Percentiles rank a stretch among this genome's conserved stretches.
phyloP scores from a whole-genome alignment of 92 coral and sea anemone genomes.

The Chrysogorgia sp. region DNA sequence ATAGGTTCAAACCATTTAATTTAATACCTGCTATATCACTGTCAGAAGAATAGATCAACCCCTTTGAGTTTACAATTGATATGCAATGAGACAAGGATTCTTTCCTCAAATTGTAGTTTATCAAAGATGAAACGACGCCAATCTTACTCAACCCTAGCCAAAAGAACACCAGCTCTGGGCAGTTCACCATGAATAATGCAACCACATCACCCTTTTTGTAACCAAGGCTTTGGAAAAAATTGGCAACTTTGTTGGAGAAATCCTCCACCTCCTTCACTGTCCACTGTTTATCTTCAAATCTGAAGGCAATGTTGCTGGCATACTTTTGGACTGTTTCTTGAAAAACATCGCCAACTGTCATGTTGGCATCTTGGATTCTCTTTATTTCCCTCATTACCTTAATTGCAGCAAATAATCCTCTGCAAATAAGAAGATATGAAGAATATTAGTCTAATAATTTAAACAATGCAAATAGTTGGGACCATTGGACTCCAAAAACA shows the following conservation, averaged over 20 bases:
- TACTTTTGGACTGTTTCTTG: constrained; percentile 62
- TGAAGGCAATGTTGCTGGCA: constrained; percentile 75
- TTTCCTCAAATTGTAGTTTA: constrained; percentile 76
- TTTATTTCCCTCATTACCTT: constrained; percentile 1
- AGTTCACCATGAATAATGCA: constrained; percentile 74
- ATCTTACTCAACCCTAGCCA: constrained; percentile 95
- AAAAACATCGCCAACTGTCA: constrained; percentile 70
- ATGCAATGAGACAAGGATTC: constrained; percentile 81
- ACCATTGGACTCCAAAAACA: neutral
- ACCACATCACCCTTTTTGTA: constrained; percentile 87
- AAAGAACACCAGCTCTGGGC: constrained; percentile 79
- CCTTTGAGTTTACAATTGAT: constrained; percentile 68
- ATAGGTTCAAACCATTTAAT: no score
- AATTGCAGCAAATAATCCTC: constrained; percentile 23
- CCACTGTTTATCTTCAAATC: constrained; percentile 84
- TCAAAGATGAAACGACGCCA: constrained; percentile 79
- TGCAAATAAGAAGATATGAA: constrained; percentile 26
- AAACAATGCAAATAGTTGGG: neutral
- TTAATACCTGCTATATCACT: constrained; percentile 67
- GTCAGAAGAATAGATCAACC: constrained; percentile 64
- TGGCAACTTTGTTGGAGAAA: constrained; percentile 81
- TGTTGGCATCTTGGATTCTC: constrained; percentile 44
- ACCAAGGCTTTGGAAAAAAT: constrained; percentile 81
- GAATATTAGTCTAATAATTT: neutral
- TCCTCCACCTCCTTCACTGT: constrained; percentile 87